phyloP scores from a whole-genome alignment of 2,797 vertebrate genomes.

The Schizopygopsis malacanthus region DNA sequence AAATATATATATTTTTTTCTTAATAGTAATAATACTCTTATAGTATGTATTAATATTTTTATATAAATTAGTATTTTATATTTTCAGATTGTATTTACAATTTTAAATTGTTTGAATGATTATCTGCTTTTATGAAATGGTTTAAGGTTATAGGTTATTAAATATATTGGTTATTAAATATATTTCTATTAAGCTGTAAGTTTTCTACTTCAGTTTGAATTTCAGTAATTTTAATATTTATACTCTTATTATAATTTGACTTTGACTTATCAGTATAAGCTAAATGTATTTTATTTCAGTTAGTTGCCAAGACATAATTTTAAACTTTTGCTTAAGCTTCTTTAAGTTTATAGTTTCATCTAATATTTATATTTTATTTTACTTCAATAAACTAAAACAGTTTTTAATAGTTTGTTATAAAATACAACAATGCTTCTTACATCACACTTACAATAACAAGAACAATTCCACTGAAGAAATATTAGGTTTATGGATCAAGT shows the following conservation, averaged over 20 bases:
- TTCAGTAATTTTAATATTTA: neutral
- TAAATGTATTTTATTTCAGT: neutral
- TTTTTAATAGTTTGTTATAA: neutral
- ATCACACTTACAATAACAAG: too few species aligned
- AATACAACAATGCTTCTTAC: neutral
- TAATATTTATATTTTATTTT: neutral
- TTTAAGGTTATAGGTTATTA: neutral
- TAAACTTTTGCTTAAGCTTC: too few species aligned
- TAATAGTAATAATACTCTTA: neutral
- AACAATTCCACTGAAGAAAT: too few species aligned
- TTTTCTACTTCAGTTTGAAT: neutral
- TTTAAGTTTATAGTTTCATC: neutral
- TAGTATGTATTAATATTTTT: neutral
- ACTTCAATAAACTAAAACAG: too few species aligned
- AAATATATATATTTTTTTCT: too few species aligned
- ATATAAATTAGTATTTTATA: neutral
- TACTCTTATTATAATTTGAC: neutral
- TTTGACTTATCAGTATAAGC: neutral
- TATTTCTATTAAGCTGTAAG: neutral
- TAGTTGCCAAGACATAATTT: neutral
- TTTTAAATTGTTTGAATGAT: neutral
- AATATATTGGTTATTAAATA: neutral
- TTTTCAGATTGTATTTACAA: neutral
- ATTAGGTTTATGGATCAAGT: too few species aligned
- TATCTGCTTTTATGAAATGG: neutral